These are phyloP conservation scores for Bhutanitis thaidina DNA, from an alignment of 2,888 invertebrate species.

Conservation along the genomic window DNA sequence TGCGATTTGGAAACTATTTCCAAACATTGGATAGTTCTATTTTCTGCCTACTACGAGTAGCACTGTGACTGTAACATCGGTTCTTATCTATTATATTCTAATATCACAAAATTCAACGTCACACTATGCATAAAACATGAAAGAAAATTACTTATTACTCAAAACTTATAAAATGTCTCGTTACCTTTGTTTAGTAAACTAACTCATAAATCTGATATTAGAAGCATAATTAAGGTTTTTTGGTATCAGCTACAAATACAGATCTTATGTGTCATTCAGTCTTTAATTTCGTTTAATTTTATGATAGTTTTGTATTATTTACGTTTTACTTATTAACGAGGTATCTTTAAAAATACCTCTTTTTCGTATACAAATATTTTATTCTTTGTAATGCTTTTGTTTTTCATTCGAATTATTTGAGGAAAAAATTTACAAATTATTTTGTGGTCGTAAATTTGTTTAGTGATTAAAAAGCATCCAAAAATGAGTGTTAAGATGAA, in stretches of 20 bases:
- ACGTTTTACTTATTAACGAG: constrained; percentile 10
- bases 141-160: not conserved
- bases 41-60: too few species aligned
- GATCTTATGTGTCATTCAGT: constrained; percentile 26
- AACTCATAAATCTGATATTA: too few species aligned
- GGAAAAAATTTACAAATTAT: constrained; percentile 11
- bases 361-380: constrained; percentile 19
- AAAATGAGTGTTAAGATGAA: constrained; percentile 40
- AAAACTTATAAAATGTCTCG: not conserved
- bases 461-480: constrained; percentile 49
- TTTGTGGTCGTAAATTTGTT: constrained; percentile 42
- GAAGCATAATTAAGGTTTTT: constrained; percentile 21
- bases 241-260: constrained; percentile 18
- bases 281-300: constrained; percentile 21
- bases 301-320: not conserved
- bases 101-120: not conserved
- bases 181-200: too few species aligned
- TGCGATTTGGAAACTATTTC: too few species aligned
- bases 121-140: not conserved
- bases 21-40: too few species aligned
- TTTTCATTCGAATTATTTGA: constrained; percentile 9
- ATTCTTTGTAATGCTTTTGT: constrained; percentile 10
- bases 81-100: not conserved
- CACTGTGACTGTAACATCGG: too few species aligned
- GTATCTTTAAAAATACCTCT: constrained; percentile 19